Evolutionary conservation across 1,140 invertebrate species (phyloP).

Genomic region (Bombus impatiens): DNA sequence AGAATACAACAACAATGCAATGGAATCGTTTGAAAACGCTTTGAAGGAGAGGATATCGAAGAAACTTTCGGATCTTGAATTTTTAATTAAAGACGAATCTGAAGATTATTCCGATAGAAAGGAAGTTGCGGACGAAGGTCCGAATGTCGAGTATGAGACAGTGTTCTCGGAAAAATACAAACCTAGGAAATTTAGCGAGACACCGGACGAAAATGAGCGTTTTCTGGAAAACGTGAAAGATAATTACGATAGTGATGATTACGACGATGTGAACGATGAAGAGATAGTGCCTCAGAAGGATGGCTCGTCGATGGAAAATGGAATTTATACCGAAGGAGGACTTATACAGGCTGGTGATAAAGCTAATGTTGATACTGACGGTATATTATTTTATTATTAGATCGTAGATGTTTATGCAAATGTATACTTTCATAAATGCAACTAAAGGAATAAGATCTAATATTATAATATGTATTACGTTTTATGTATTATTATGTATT

Average conservation of each 20-base stretch:
- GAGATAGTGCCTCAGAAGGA: slow-evolving; percentile 72
- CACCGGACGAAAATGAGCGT: background rate
- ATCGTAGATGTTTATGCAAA: background rate
- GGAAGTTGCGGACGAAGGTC: background rate
- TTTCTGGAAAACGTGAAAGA: slow-evolving; percentile 63
- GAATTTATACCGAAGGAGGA: slow-evolving; percentile 86
- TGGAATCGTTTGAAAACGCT: slow-evolving; percentile 21
- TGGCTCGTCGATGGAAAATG: slow-evolving; percentile 53
- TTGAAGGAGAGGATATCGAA: slow-evolving; percentile 14
- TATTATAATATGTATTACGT: no score
- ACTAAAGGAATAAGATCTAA: no score
- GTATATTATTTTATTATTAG: slow-evolving; percentile 33
- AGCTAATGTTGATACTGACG: slow-evolving; percentile 10
- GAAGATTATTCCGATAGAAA: slow-evolving; percentile 27
- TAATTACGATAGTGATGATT: slow-evolving; percentile 42
- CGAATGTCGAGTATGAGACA: slow-evolving; percentile 75
- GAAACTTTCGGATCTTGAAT: slow-evolving; percentile 51
- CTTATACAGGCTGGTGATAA: slow-evolving; percentile 79
- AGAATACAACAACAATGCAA: slow-evolving; percentile 31
- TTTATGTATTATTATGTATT: no score
- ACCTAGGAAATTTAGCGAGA: slow-evolving; percentile 29
- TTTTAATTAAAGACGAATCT: slow-evolving; percentile 55
- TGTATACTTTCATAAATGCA: no score
- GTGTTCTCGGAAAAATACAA: slow-evolving; percentile 72
- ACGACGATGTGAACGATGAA: slow-evolving; percentile 76